Percentiles rank a stretch among this genome's conserved stretches.
These are phyloP conservation scores for Hiodon alosoides DNA, from an alignment of 2,113 vertebrate species.

Conservation along the genomic window DNA sequence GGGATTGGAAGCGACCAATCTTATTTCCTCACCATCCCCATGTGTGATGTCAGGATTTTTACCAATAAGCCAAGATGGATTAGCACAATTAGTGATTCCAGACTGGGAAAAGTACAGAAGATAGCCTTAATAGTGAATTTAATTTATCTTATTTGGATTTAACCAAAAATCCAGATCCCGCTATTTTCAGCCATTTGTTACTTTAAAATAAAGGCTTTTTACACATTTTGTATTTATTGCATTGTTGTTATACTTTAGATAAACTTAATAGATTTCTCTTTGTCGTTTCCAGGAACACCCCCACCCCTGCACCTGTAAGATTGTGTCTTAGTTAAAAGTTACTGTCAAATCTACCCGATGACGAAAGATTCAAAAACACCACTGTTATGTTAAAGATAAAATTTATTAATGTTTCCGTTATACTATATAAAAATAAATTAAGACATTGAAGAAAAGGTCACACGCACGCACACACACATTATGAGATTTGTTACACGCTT, in stretches of 20 bases:
- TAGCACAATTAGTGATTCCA: too few relatives aligned
- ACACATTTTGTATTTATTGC: not conserved
- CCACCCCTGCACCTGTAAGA: not conserved
- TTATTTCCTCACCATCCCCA: too few relatives aligned
- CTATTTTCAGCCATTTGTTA: too few relatives aligned
- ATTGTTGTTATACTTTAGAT: too few relatives aligned
- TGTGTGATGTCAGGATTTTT: too few relatives aligned
- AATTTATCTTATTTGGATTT: too few relatives aligned
- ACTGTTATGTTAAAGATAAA: conserved; percentile 19
- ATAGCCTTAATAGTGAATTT: too few relatives aligned
- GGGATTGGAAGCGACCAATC: too few relatives aligned
- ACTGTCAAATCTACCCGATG: not conserved
- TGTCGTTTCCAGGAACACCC: not conserved
- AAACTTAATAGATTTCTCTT: not conserved
- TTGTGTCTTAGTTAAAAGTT: not conserved
- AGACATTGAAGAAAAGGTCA: conserved; percentile 18
- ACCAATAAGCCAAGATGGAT: too few relatives aligned
- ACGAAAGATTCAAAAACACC: not conserved
- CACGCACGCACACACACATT: not conserved
- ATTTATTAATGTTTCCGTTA: conserved; percentile 34
- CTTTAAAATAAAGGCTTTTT: too few relatives aligned
- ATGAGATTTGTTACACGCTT: not conserved
- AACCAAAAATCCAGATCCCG: too few relatives aligned
- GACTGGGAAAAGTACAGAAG: too few relatives aligned
- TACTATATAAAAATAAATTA: conserved; percentile 61